A percentile compares a stretch with the other conserved stretches of the same genome.
Conservation (phyloP, 2,797 vertebrate genomes). For the Galagoides demidoff region DNA sequence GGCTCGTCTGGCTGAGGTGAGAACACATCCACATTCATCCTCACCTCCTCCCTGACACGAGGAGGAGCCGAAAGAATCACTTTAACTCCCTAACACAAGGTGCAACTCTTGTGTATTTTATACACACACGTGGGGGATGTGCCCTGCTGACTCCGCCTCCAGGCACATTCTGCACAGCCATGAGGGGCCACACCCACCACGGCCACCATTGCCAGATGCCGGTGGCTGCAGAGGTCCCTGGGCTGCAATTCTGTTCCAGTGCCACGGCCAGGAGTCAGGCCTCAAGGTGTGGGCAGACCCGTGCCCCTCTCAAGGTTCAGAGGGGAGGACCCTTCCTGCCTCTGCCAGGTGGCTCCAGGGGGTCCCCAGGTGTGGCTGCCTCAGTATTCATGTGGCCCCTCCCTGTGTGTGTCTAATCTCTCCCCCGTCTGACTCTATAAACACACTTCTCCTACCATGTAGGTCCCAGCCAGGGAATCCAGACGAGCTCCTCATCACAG, state of each 20-base stretch:
- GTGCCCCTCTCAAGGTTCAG: not conserved
- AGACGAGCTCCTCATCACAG: not conserved
- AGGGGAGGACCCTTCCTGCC: not conserved
- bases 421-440: not conserved
- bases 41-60: not conserved
- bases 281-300: not conserved
- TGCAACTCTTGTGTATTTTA: too few relatives aligned
- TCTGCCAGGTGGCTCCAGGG: not conserved
- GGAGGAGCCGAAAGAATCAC: too few relatives aligned
- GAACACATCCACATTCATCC: too few relatives aligned
- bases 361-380: not conserved
- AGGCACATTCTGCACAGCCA: not conserved
- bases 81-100: too few relatives aligned
- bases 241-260: not conserved
- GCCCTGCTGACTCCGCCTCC: accelerated
- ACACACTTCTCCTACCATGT: accelerated
- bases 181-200: not conserved
- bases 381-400: not conserved
- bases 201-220: not conserved
- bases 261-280: not conserved
- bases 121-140: accelerated
- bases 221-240: not conserved
- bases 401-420: not conserved
- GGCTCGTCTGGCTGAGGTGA: too few relatives aligned
- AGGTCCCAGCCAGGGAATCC: too few relatives aligned